Base-by-base conservation (phyloP, 2,113 vertebrate species). In the Corvus hawaiiensis region DNA sequence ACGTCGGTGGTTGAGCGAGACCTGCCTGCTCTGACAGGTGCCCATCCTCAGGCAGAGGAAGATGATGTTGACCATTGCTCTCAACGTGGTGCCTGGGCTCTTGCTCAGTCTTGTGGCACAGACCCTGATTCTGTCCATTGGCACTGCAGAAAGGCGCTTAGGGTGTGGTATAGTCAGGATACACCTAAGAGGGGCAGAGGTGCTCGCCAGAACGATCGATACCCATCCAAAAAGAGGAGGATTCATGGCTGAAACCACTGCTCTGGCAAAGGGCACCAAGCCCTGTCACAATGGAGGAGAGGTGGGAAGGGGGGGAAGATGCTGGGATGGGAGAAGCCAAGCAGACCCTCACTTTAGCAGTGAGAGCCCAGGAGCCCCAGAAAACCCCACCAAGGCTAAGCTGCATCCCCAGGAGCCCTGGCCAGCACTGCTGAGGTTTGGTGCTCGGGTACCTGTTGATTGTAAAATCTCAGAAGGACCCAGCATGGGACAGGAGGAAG, bases 251-350 rank as follows among this genome's bases (percentile, higher is more conserved):
- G 86, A 93, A 97, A 95, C 73, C 56, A 39, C 61, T 77, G 84
- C 91, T 95, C 96, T 94, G 85, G 93, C 94, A 89, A 90, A 93
- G 72, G 86, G 80, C 93, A 94, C 92, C 87, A 86, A 93, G 74
- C 92, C 74, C 78, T 58, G 9, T 58, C 35, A 4, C 4, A n/a
- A 73, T 62, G 75, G 61, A 89, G 68, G 66, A 72, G 69, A 72
- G 56, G 43, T 41, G 48, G 91, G 46, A 27, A 84, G 48, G 35
- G 35, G 71, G 49, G 35, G 35, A 46, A 39, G 74, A 91, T 94
- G 92, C 91, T 55, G 74, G 78, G 90, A 88, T 93, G 78, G 94
- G 37, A 95, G 66, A 97, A 97, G 94, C 86, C 92, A 95, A 95
- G 95, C 95, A 96, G 85, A 84, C 48, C 55, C 78, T 92, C 58